Conservation (phyloP, 2,113 vertebrate genomes). For the Myocastor coypus region DNA sequence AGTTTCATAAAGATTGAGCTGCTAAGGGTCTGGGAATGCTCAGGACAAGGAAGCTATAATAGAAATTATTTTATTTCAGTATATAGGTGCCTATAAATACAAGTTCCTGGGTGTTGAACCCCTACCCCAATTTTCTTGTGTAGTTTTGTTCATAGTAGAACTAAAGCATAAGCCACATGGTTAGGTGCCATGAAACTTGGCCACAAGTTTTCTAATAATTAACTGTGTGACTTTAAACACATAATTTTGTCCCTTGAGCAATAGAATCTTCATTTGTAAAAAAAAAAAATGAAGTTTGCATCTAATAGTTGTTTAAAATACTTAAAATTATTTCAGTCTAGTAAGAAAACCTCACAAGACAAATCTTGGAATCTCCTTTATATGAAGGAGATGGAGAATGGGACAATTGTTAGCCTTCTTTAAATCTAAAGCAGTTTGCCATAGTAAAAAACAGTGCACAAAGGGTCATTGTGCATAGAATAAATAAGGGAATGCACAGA, state of each 20-base stretch:
- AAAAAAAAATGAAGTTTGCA: not conserved
- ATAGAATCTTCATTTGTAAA: slow-evolving; percentile 34
- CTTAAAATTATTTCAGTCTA: not conserved
- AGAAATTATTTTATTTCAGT: slow-evolving; percentile 50
- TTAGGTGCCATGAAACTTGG: not conserved
- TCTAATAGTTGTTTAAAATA: slow-evolving; percentile 16
- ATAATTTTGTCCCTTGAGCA: not conserved
- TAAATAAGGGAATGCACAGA: not conserved
- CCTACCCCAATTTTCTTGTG: not conserved
- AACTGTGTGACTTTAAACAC: not conserved
- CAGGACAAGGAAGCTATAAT: slow-evolving; percentile 47
- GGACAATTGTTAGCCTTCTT: not conserved
- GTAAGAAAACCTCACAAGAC: not conserved
- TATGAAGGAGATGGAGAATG: not conserved
- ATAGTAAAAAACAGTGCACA: not conserved
- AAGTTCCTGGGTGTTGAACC: not conserved
- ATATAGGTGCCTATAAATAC: not conserved
- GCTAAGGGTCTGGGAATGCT: slow-evolving; percentile 7
- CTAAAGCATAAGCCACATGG: not conserved
- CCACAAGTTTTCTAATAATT: not conserved
- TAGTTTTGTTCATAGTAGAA: not conserved
- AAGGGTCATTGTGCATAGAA: not conserved
- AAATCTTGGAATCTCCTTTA: slow-evolving; percentile 9
- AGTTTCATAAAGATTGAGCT: slow-evolving; percentile 52
- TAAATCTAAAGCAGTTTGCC: not conserved